Percentiles rank a stretch among this genome's conserved stretches.
These are phyloP conservation scores for Sinotaia quadrata DNA, from an alignment of 2,888 invertebrate species.

Conservation along the genomic window DNA sequence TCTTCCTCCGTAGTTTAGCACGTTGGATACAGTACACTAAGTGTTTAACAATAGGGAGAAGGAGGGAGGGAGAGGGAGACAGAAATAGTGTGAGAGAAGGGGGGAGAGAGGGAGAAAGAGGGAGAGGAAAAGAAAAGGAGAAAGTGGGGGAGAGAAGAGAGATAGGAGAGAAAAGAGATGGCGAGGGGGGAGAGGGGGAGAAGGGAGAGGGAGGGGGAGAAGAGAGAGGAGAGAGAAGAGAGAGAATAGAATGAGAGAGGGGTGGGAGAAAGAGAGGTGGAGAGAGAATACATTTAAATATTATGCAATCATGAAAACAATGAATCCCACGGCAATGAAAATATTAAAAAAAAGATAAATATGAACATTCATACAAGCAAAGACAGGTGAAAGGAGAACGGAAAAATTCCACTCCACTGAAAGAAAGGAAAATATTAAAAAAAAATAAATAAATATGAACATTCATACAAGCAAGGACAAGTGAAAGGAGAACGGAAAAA, in stretches of 20 bases:
- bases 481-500: neutral
- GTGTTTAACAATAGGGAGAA: neutral
- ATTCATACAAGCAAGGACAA: neutral
- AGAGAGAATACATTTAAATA: neutral
- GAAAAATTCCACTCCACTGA: too few species aligned
- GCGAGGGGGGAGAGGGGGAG: neutral
- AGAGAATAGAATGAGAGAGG: slow-evolving; percentile 4
- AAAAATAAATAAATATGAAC: too few species aligned
- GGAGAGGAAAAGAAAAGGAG: neutral
- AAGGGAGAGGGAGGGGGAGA: neutral
- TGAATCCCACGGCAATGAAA: too few species aligned
- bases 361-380: neutral
- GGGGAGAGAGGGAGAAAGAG: slow-evolving; percentile 18
- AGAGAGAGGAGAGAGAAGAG: slow-evolving; percentile 7
- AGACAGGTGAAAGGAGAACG: neutral
- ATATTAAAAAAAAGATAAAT: too few species aligned
- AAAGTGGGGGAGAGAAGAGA: neutral
- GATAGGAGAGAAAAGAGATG: slow-evolving; percentile 1
- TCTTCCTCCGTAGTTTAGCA: too few species aligned
- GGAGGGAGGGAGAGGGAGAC: neutral
- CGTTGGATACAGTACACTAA: neutral
- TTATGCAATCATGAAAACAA: too few species aligned
- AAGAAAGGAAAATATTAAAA: too few species aligned
- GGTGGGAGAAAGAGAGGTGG: neutral
- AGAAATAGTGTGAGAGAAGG: slow-evolving; percentile 1